Conservation (phyloP, 2,888 invertebrate species). For the Aspidiotus rigidus region DNA sequence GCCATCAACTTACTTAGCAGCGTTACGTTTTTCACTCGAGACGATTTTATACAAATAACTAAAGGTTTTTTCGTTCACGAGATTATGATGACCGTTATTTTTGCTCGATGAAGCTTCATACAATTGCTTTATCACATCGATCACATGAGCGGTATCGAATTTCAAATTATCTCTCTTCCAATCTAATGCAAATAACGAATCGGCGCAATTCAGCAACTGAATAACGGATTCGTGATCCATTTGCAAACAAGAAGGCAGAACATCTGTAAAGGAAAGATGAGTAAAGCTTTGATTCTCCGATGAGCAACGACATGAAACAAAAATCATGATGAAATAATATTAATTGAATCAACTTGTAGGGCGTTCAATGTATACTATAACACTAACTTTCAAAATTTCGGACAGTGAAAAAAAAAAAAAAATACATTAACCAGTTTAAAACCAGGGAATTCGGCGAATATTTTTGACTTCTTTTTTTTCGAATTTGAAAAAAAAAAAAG, state of each 20-base stretch:
- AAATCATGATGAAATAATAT: not conserved
- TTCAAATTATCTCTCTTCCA: conserved; percentile 8
- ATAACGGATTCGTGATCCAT: conserved; percentile 17
- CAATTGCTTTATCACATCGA: conserved; percentile 17
- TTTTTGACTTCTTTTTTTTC: no score
- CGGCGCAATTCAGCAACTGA: conserved; percentile 16
- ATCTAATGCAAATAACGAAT: conserved; percentile 15
- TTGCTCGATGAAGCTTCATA: conserved; percentile 14
- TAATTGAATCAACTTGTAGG: no score
- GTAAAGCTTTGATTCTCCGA: not conserved
- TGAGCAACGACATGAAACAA: not conserved
- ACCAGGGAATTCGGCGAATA: no score
- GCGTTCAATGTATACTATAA: no score
- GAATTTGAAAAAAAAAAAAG: not conserved
- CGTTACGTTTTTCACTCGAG: conserved; percentile 2
- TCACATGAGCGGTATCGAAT: conserved; percentile 13
- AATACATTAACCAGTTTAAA: no score
- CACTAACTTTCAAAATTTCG: no score
- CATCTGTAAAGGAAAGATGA: conserved; percentile 2
- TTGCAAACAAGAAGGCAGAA: conserved; percentile 3
- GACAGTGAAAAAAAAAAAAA: no score
- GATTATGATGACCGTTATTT: conserved; percentile 3
- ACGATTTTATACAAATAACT: conserved; percentile 19
- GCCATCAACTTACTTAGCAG: not conserved
- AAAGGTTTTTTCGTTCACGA: conserved; percentile 20